These are phyloP conservation scores for Drosophila prosaltans DNA, from an alignment of 1,140 invertebrate species.

Conservation along the genomic window DNA sequence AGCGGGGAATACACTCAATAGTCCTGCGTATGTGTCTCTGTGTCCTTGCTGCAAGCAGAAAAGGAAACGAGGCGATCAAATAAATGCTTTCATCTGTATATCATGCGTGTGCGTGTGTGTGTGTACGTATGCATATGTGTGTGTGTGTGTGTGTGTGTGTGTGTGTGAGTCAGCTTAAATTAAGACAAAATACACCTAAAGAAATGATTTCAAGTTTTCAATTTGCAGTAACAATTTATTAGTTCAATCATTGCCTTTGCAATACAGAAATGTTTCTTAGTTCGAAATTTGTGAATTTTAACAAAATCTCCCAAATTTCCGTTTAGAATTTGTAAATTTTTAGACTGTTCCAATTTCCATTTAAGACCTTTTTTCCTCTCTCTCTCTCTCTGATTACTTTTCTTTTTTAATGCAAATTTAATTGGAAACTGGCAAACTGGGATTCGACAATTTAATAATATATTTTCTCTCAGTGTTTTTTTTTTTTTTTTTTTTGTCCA, in stretches of 20 bases:
- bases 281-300: too few relatives aligned
- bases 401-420: too few relatives aligned
- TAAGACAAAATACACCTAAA: background rate
- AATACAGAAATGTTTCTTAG: too few relatives aligned
- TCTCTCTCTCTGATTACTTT: too few relatives aligned
- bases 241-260: background rate
- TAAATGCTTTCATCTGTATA: constrained; percentile 19
- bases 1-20: constrained; percentile 47
- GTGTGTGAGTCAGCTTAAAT: constrained; percentile 16
- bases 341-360: too few relatives aligned
- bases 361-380: too few relatives aligned
- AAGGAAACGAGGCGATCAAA: constrained; percentile 40
- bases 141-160: background rate
- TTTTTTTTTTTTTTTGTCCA: constrained; percentile 22
- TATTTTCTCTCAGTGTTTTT: too few relatives aligned
- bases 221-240: background rate
- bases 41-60: constrained; percentile 46
- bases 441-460: too few relatives aligned
- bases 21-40: constrained; percentile 18
- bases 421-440: too few relatives aligned
- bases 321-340: too few relatives aligned
- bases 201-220: background rate
- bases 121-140: background rate
- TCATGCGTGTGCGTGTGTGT: background rate
- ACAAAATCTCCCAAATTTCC: too few relatives aligned